phyloP scores from a whole-genome alignment of 2,113 vertebrate genomes.

The Entosphenus tridentatus region DNA sequence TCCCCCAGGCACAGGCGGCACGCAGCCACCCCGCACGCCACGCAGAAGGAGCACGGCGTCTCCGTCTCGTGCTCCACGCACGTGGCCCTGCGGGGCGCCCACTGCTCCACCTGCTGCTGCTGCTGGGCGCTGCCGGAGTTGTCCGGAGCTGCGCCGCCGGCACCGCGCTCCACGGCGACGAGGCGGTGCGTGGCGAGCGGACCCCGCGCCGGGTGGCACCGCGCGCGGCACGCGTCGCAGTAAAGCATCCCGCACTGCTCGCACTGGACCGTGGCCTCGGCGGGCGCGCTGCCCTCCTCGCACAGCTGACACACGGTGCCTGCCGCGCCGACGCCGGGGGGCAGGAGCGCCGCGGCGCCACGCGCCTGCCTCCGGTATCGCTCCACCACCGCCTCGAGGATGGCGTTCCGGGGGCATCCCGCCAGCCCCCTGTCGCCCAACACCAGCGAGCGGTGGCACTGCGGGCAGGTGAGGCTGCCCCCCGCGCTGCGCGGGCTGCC shows the following conservation, averaged over 20 bases:
- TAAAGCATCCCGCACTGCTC: conserved; percentile 84
- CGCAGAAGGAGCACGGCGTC: neutral
- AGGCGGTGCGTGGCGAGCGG: conserved; percentile 75
- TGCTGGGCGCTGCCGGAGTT: neutral
- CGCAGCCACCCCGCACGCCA: neutral
- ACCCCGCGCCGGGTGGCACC: conserved; percentile 74
- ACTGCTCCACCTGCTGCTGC: neutral
- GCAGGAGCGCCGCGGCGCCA: conserved; percentile 15
- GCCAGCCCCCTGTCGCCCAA: conserved; percentile 68
- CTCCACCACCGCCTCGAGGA: conserved; percentile 63
- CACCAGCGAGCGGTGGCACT: conserved; percentile 78
- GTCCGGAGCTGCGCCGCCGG: neutral
- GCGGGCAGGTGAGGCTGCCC: conserved; percentile 40
- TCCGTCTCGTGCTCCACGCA: conserved; percentile 2
- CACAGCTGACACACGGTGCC: conserved; percentile 28
- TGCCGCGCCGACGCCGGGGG: neutral
- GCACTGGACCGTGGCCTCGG: conserved; percentile 44
- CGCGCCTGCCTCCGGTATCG: conserved; percentile 23
- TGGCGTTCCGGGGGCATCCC: conserved; percentile 68
- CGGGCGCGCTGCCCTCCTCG: conserved; percentile 35
- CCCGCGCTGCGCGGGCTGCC: conserved; percentile 15
- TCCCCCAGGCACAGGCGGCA: conserved; percentile 1
- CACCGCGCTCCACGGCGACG: conserved; percentile 14
- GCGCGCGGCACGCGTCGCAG: conserved; percentile 61
- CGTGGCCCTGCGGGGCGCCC: conserved; percentile 1